These are phyloP conservation scores for Caenorhabditis sp. DNA, from an alignment of 2,888 invertebrate genomes.

Conservation along the genomic window DNA sequence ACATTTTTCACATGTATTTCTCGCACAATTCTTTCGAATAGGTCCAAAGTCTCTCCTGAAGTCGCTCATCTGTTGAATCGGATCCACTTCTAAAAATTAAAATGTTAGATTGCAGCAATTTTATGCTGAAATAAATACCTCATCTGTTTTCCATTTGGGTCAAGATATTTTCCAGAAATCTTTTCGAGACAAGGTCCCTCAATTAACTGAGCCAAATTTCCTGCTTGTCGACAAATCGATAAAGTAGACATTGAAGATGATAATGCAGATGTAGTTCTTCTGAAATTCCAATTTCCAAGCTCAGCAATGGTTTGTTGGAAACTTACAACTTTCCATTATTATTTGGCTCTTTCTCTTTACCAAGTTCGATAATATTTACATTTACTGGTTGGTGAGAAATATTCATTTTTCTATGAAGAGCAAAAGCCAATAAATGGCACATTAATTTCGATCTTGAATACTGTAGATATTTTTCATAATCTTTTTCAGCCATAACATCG, in stretches of 20 bases:
- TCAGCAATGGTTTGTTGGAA: background rate
- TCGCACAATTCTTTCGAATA: constrained; percentile 54
- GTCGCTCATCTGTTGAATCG: constrained; percentile 65
- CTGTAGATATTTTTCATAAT: constrained; percentile 70
- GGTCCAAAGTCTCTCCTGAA: constrained; percentile 64
- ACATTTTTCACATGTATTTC: constrained; percentile 15
- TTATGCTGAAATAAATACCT: constrained; percentile 29
- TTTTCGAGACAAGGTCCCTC: constrained; percentile 53
- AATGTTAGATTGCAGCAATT: background rate
- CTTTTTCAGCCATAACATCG: constrained; percentile 64
- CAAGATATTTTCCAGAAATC: constrained; percentile 66
- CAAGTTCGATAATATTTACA: constrained; percentile 58
- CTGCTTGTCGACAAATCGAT: constrained; percentile 53
- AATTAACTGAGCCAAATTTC: constrained; percentile 61
- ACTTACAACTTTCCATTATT: constrained; percentile 55
- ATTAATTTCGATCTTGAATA: constrained; percentile 69
- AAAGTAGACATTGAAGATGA: constrained; percentile 56
- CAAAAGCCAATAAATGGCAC: constrained; percentile 68
- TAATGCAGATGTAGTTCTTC: constrained; percentile 57
- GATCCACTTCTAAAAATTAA: constrained; percentile 49
- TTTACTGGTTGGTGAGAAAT: constrained; percentile 41
- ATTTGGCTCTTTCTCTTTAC: constrained; percentile 58
- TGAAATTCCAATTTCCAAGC: constrained; percentile 15
- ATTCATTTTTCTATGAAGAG: constrained; percentile 62
- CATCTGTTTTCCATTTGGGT: constrained; percentile 66